These are phyloP conservation scores for Drosophila atroscutellata DNA, from an alignment of 2,888 invertebrate species.

Conservation along the genomic window DNA sequence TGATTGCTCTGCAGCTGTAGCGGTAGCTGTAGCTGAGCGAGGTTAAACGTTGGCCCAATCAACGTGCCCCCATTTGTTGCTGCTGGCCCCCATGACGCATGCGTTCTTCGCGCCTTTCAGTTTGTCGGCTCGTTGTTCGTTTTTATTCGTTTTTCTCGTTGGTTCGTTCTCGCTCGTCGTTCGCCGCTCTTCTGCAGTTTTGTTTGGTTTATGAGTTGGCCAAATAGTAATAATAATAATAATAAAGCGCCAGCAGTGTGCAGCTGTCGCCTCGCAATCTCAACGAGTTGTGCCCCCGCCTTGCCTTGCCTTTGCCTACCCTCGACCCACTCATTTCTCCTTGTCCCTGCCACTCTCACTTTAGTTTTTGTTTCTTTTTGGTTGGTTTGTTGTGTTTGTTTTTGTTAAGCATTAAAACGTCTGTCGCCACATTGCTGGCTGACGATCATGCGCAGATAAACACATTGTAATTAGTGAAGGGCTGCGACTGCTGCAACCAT, in stretches of 20 bases:
- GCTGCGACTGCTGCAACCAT: constrained; percentile 39
- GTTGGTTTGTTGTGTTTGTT: constrained; percentile 5
- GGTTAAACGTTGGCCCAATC: constrained; percentile 77
- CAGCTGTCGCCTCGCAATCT: constrained; percentile 68
- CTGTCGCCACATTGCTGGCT: constrained; percentile 72
- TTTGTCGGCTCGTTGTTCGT: constrained; percentile 9
- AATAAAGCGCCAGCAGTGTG: constrained; percentile 54
- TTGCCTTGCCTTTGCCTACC: not conserved
- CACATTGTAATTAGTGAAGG: constrained; percentile 75
- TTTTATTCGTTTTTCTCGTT: not conserved
- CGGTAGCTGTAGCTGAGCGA: constrained; percentile 45
- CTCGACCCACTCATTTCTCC: not conserved
- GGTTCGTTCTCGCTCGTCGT: not conserved
- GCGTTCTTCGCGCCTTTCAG: constrained; percentile 48
- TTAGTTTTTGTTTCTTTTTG: not conserved
- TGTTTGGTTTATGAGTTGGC: constrained; percentile 77
- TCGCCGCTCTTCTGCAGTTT: constrained; percentile 35
- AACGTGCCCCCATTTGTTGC: constrained; percentile 77
- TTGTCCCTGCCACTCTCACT: not conserved
- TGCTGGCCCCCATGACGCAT: constrained; percentile 65
- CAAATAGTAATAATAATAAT: constrained; percentile 70
- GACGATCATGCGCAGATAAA: constrained; percentile 68
- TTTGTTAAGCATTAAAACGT: constrained; percentile 50
- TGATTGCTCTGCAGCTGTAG: constrained; percentile 25
- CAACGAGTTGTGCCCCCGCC: constrained; percentile 47